Evolutionary conservation across 2,113 vertebrate species (phyloP).

Genomic region (Hyaena hyaena): DNA sequence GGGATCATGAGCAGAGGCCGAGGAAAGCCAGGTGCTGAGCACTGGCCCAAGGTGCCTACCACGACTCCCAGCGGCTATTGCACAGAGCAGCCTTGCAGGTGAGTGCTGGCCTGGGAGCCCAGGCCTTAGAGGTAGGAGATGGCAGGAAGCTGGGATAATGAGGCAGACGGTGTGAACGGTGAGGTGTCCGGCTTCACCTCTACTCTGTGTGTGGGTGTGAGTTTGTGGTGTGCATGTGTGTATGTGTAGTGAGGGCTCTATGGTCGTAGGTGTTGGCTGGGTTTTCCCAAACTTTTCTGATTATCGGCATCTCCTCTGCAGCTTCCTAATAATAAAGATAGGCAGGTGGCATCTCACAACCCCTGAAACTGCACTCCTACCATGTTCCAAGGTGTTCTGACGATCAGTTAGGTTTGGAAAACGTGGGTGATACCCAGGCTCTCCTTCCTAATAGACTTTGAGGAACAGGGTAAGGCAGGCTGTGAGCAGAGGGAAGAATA

Average conservation of each 20-base stretch:
- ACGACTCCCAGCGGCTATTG: rapidly evolving
- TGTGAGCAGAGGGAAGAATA: background rate
- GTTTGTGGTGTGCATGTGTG: rapidly evolving
- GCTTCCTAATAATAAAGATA: background rate
- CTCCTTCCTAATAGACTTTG: background rate
- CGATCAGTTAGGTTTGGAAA: background rate
- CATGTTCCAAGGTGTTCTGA: background rate
- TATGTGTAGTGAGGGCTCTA: background rate
- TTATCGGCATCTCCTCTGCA: background rate
- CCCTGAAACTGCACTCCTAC: background rate
- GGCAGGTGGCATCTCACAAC: background rate
- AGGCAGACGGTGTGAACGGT: too few species aligned
- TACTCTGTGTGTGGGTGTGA: background rate
- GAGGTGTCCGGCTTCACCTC: background rate
- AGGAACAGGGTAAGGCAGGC: background rate
- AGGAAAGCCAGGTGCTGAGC: background rate
- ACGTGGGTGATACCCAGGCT: background rate
- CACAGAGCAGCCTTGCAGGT: background rate
- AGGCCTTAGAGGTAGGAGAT: background rate
- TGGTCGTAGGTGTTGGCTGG: background rate
- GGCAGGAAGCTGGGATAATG: background rate
- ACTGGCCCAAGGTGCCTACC: background rate
- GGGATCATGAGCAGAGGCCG: background rate
- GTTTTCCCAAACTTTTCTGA: background rate
- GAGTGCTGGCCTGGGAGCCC: background rate